Evolutionary conservation across 2,797 vertebrate genomes (phyloP), one percentile per base, ranked within the genome.

Genomic region (Psittacula echo): DNA sequence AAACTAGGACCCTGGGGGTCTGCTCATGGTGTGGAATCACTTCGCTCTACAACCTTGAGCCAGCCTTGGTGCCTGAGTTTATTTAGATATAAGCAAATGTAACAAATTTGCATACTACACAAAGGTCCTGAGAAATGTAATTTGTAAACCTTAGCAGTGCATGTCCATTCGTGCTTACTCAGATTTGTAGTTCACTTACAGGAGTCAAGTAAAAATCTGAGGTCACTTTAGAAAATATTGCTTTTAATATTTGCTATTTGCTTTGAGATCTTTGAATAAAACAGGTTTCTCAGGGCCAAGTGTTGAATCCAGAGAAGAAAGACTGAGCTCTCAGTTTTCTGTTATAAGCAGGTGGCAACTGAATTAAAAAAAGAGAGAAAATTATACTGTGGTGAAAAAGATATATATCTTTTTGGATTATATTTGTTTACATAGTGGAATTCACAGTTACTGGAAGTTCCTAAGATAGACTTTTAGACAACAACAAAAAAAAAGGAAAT

Each of bases 41-140:
- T 91, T 95, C 90, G 21, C 39, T 92, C 39, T 65, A 62, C 65
- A 87, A 34, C 77, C 72, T 81, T 89, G 53, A 94, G 56, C 21
- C 80, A 95, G 20, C 16, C 51, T 95, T 87, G 41, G 23, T 87
- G 58, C 17, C 62, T 81, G 39, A 78, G 48, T 87, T 92, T 87
- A 71, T 85, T 91, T n/a, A 89, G 29, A 50, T 91, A 61, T 89
- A 85, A 91, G 42, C 45, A 85, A 89, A 90, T 56, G 27, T 32
- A 95, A 32, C 70, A 87, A 13, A 88, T 95, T 90, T 94, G 20
- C 66, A 77, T 94, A 65, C 9, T 54, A 72, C 37, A 71, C 45
- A 85, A 86, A 91, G 67, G 75, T 93, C 84, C 86, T 20, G 24
- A 85, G 62, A 93, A 93, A 93, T 1, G 4, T 22, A 71, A 89